These are phyloP conservation scores for Rhinogobio ventralis DNA, from an alignment of 2,797 vertebrate species.

Conservation along the genomic window DNA sequence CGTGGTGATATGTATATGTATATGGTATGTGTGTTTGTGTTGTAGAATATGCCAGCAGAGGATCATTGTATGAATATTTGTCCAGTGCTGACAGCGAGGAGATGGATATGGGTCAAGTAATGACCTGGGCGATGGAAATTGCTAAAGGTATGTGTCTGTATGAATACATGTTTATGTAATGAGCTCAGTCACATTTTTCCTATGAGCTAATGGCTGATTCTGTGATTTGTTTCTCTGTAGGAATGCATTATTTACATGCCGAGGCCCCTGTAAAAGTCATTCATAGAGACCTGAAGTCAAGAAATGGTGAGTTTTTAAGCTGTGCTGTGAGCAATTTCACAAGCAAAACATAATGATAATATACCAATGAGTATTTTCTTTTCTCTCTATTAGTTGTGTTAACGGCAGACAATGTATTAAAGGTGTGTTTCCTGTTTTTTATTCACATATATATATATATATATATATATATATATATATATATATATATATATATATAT, in stretches of 20 bases:
- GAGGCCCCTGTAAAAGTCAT: conserved; percentile 98
- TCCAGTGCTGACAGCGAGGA: conserved; percentile 96
- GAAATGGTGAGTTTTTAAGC: conserved; percentile 87
- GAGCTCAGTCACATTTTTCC: not conserved
- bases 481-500: not conserved
- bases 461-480: not conserved
- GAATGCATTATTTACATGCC: conserved; percentile 97
- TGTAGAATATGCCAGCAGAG: conserved; percentile 91
- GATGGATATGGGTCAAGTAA: conserved; percentile 97
- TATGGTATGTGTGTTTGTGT: conserved; percentile 24
- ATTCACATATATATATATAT: not conserved
- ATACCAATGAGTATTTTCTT: not conserved
- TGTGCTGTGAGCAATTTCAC: conserved; percentile 29
- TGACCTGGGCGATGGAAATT: conserved; percentile 96
- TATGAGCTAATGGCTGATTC: not conserved
- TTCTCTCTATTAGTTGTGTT: conserved; percentile 88
- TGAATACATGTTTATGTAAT: conserved; percentile 24
- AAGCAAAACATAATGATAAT: not conserved
- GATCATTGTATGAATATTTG: conserved; percentile 95
- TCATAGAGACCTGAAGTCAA: conserved; percentile 97
- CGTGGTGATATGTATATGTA: conserved; percentile 42
- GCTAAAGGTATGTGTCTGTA: conserved; percentile 86
- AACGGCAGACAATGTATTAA: conserved; percentile 91
- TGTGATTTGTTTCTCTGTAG: conserved; percentile 69
- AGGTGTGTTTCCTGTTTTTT: conserved; percentile 77